Base-by-base conservation (phyloP, 2,797 vertebrate species). In the Cryptoprocta ferox region DNA sequence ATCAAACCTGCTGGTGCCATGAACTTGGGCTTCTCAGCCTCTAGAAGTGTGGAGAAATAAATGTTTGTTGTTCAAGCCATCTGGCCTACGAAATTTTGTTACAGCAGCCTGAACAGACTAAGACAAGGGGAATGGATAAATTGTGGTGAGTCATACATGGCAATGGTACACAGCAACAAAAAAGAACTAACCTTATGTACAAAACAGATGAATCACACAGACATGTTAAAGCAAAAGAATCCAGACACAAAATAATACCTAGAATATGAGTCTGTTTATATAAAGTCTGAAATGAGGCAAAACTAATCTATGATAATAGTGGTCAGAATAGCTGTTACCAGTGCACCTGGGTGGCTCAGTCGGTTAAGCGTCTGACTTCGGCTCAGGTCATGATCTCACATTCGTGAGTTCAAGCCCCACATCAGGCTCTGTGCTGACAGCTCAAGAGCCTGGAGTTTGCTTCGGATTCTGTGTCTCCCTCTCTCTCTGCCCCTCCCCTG, bases 161-260 rank as follows among this genome's bases (percentile, higher is more conserved):
- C 5, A 85, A 96, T 79, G 32, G 35, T 61, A 63, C 11, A 75
- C 6, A 79, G 12, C 24, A 82, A 81, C 30, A 37, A 90, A 78
- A 94, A 95, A 75, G 26, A 81, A 82, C 26, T 66, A 75, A 68
- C 39, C 71, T 21, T 81, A 81, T 35, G 73, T 4, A 45, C 39
- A 91, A 87, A 68, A 78, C 42, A 91, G 37, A 65, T 66, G 14
- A 81, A 76, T 87, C 53, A 89, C 63, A 96, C 19, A 86, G 73
- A 94, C 11, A 71, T 61, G 7, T 93, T 89, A 90, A 98, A 78
- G 56, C n/a, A 94, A 95, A 96, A 84, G 61, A 96, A 92, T 30
- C 2, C 76, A 92, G 39, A 81, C 12, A 75, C 61, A 91, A 96
- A 91, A 82, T 15, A 66, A 4, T 63, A 86, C 24, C 30, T 15